Evolutionary conservation across 2,113 vertebrate species (phyloP).

Genomic region (Nesogale talazaci): DNA sequence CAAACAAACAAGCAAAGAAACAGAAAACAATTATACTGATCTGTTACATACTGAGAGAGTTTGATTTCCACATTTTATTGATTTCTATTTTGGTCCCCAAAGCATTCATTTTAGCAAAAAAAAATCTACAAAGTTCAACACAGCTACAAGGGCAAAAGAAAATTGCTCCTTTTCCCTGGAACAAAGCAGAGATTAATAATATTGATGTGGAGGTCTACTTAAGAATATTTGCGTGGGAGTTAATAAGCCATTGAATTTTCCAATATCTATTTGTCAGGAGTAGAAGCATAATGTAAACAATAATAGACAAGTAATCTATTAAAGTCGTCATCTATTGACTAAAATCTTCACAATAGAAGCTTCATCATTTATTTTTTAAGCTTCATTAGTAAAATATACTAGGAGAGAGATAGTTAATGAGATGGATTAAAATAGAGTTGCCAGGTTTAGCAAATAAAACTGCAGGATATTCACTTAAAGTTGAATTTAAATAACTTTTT

Average conservation of each 20-base stretch:
- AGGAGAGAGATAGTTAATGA: background rate
- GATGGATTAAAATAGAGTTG: background rate
- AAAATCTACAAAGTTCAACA: background rate
- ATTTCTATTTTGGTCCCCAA: background rate
- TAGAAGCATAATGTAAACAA: background rate
- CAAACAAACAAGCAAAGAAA: no score
- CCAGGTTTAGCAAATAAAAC: constrained; percentile 27
- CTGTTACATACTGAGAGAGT: background rate
- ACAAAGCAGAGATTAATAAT: constrained; percentile 27
- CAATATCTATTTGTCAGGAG: background rate
- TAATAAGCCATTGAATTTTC: constrained; percentile 20
- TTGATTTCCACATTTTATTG: background rate
- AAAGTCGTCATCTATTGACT: background rate
- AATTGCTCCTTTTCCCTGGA: background rate
- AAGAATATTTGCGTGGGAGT: constrained; percentile 17
- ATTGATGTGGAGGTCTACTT: background rate
- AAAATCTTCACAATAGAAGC: background rate
- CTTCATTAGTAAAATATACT: background rate
- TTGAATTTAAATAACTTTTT: constrained; percentile 35
- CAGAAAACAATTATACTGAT: background rate
- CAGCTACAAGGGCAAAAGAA: background rate
- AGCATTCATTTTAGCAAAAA: background rate
- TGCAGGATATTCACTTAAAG: background rate
- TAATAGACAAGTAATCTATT: background rate
- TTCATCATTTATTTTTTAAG: constrained; percentile 8